These are phyloP conservation scores for Pocillopora verrucosa DNA, from an alignment of 64 coral and sea anemone species.

Conservation along the genomic window DNA sequence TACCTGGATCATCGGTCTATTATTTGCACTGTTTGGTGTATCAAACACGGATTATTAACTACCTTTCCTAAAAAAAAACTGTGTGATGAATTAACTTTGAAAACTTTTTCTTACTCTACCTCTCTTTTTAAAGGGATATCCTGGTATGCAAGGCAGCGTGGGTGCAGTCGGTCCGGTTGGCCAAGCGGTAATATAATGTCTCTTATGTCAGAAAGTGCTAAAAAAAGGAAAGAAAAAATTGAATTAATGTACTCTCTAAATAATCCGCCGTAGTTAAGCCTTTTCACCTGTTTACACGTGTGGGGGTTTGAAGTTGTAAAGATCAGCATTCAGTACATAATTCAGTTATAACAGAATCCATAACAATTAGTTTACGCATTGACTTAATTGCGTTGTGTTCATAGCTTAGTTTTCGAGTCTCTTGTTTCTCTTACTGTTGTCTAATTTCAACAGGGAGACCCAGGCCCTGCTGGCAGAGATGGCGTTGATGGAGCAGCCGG, in stretches of 20 bases:
- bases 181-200: background rate
- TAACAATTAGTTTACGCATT: too few species aligned
- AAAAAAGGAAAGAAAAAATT: too few species aligned
- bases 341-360: too few species aligned
- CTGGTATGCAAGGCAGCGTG: conserved; percentile 28
- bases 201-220: too few species aligned
- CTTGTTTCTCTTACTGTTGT: background rate
- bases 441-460: conserved; percentile 18
- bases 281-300: too few species aligned
- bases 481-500: conserved; percentile 18
- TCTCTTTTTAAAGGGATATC: conserved; percentile 8
- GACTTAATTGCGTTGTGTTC: background rate
- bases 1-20: too few species aligned
- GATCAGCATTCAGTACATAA: too few species aligned
- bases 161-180: conserved; percentile 5
- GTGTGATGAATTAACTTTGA: background rate
- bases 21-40: too few species aligned
- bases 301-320: too few species aligned
- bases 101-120: background rate
- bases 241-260: too few species aligned
- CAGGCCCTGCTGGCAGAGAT: conserved; percentile 23
- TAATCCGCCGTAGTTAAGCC: too few species aligned
- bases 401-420: background rate
- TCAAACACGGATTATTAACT: too few species aligned
- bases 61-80: background rate